Percentiles rank a stretch among this genome's conserved stretches.
Conservation (phyloP, 2,797 vertebrate species). For the Hapalemur alaotrensis region DNA sequence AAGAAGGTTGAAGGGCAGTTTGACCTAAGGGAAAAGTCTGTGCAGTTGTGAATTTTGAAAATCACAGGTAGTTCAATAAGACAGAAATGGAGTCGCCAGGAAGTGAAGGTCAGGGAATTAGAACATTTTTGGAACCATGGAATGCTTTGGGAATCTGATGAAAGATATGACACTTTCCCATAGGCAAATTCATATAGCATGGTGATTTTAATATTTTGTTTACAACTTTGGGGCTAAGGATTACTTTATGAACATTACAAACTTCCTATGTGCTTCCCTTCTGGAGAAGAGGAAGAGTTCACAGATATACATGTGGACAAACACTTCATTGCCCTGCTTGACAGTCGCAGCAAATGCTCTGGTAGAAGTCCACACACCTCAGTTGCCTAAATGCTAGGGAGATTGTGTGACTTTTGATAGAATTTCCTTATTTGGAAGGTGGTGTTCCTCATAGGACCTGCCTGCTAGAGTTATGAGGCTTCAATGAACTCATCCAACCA, state of each 20-base stretch:
- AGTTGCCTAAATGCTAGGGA: not conserved
- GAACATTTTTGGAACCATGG: not conserved
- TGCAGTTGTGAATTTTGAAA: not conserved
- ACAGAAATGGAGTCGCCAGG: not conserved
- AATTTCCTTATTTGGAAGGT: not conserved
- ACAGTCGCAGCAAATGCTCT: not conserved
- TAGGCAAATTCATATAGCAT: not conserved
- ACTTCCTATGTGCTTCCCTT: not conserved
- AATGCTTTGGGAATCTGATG: not conserved
- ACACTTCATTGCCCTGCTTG: slow-evolving; percentile 1
- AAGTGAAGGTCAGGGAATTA: not conserved
- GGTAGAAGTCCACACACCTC: not conserved
- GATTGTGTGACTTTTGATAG: not conserved
- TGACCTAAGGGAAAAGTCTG: not conserved
- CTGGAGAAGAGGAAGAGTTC: not conserved
- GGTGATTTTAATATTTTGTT: not conserved
- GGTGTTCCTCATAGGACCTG: not conserved
- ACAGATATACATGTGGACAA: not conserved
- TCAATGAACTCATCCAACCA: not conserved
- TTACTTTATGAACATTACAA: not conserved
- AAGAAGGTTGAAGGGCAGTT: not conserved
- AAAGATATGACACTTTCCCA: not conserved
- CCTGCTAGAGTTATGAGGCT: not conserved
- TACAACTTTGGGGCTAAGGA: not conserved
- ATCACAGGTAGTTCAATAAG: not conserved